Conservation (phyloP, 2,797 vertebrate genomes). For the Leptatherina wallacei region DNA sequence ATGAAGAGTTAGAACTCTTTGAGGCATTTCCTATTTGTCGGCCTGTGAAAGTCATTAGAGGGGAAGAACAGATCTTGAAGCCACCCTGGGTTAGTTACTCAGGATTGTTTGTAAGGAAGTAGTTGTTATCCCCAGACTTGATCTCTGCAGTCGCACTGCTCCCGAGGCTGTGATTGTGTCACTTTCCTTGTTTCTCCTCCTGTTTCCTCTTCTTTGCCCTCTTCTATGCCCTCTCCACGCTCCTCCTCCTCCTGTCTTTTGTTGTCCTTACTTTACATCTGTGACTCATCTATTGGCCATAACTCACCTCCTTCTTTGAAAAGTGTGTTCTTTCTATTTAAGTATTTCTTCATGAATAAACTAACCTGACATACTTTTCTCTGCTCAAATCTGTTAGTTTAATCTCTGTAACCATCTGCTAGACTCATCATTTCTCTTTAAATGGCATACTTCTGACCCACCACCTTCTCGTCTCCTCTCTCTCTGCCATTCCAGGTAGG, state of each 20-base stretch:
- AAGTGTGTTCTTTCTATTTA: neutral
- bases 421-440: neutral
- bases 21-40: conserved; percentile 72
- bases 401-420: neutral
- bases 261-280: neutral
- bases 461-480: neutral
- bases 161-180: neutral
- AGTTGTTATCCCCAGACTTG: conserved; percentile 28
- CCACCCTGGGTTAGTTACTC: conserved; percentile 28
- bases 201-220: conserved; percentile 10
- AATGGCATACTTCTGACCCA: neutral
- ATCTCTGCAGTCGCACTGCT: conserved; percentile 24
- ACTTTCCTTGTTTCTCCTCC: conserved; percentile 15
- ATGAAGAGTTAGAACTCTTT: conserved; percentile 31
- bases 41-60: conserved; percentile 51
- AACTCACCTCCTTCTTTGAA: conserved; percentile 27
- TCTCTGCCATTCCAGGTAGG: conserved; percentile 78
- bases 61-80: conserved; percentile 51
- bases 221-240: neutral
- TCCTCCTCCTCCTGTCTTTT: conserved; percentile 8
- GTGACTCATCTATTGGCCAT: conserved; percentile 20
- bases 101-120: conserved; percentile 59
- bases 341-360: conserved; percentile 18
- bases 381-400: neutral
- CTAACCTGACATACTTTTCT: neutral